phyloP scores from a whole-genome alignment of 2,113 vertebrate genomes.

The Thymallus thymallus region DNA sequence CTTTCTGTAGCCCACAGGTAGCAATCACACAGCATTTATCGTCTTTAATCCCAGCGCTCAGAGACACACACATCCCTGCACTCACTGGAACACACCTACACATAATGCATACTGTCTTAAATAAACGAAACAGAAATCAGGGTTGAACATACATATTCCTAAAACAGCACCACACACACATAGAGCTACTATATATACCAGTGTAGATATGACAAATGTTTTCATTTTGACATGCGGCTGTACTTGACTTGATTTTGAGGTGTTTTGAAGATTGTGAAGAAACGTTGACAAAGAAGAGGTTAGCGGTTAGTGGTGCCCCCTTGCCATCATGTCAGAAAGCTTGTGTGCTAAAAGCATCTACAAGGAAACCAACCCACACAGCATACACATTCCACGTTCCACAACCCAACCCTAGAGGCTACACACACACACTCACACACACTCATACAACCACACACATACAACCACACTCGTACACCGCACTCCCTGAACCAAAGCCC shows the following conservation, averaged over 20 bases:
- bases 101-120: neutral
- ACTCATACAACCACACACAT: slow-evolving; percentile 9
- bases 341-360: slow-evolving; percentile 60
- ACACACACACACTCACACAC: slow-evolving; percentile 31
- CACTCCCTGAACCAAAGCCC: slow-evolving; percentile 11
- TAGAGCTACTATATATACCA: neutral
- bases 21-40: slow-evolving; percentile 67
- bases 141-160: neutral
- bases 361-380: slow-evolving; percentile 63
- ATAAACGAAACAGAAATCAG: neutral
- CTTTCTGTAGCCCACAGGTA: slow-evolving; percentile 69
- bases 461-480: slow-evolving; percentile 6
- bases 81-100: slow-evolving; percentile 3
- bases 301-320: slow-evolving; percentile 33
- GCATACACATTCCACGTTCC: slow-evolving; percentile 37
- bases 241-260: slow-evolving; percentile 34
- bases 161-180: neutral
- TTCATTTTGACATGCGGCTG: slow-evolving; percentile 34
- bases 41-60: slow-evolving; percentile 46
- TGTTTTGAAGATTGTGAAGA: slow-evolving; percentile 47
- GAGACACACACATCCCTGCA: slow-evolving; percentile 4
- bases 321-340: slow-evolving; percentile 51
- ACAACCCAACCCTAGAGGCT: neutral
- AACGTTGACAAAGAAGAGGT: slow-evolving; percentile 46
- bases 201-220: neutral